Percentiles rank a stretch among this genome's conserved stretches.
Conservation (phyloP, 1,140 invertebrate genomes). For the Neodiprion virginianus region DNA sequence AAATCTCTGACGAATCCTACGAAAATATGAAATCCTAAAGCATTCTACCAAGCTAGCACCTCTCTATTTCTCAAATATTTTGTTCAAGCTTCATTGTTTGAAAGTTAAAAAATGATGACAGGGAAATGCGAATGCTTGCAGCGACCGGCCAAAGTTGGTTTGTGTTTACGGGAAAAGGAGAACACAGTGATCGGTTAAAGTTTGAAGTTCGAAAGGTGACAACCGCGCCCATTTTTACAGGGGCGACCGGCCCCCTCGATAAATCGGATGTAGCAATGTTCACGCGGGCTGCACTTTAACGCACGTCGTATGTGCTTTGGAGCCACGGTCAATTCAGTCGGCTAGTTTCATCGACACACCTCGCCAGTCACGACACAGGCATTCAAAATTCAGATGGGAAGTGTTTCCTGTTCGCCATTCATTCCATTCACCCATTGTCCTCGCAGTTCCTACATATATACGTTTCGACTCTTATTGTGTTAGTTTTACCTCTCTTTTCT, state of each 20-base stretch:
- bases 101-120: too few relatives aligned
- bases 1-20: too few relatives aligned
- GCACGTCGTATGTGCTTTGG: neutral
- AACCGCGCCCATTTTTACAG: neutral
- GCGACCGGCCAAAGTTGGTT: too few relatives aligned
- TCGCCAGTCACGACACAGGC: conserved; percentile 36
- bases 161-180: too few relatives aligned
- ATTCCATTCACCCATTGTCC: conserved; percentile 45
- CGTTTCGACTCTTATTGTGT: neutral
- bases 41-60: too few relatives aligned
- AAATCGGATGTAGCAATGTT: conserved; percentile 1
- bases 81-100: too few relatives aligned
- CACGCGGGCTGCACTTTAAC: conserved; percentile 4
- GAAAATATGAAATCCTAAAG: too few relatives aligned
- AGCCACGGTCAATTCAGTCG: conserved; percentile 6
- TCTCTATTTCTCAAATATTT: too few relatives aligned
- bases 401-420: conserved; percentile 42
- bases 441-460: neutral
- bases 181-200: neutral
- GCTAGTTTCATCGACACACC: conserved; percentile 35
- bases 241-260: neutral
- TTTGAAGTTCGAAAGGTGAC: neutral
- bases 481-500: neutral
- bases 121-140: too few relatives aligned
- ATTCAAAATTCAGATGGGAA: conserved; percentile 49